A percentile compares a stretch with the other conserved stretches of the same genome.
These are phyloP conservation scores for Xylocopa sonorina DNA, from an alignment of 1,140 invertebrate genomes.

Conservation along the genomic window DNA sequence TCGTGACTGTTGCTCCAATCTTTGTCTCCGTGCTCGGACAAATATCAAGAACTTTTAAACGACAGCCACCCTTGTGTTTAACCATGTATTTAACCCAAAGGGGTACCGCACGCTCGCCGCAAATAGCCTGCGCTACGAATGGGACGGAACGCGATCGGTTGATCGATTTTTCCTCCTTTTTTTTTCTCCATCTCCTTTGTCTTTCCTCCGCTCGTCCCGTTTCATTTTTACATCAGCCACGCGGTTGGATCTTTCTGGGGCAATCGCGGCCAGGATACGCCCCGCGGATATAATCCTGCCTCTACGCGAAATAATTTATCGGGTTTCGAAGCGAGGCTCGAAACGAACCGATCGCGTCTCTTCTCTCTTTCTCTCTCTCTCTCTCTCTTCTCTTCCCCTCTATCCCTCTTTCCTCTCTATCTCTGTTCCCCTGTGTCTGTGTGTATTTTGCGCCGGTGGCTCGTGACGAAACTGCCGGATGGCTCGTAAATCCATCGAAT, in stretches of 20 bases:
- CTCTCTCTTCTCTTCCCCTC: too few relatives aligned
- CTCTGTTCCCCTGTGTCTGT: too few relatives aligned
- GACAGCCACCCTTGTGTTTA: too few relatives aligned
- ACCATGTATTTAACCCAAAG: too few relatives aligned
- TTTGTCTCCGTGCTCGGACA: too few relatives aligned
- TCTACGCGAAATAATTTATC: slow-evolving; percentile 35
- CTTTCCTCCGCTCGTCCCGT: not conserved
- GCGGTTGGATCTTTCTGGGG: not conserved
- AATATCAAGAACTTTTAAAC: too few relatives aligned
- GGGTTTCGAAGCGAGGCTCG: not conserved
- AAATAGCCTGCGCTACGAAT: not conserved
- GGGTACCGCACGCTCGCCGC: not conserved
- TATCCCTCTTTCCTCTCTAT: too few relatives aligned
- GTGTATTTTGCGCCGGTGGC: slow-evolving; percentile 56
- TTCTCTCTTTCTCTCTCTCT: too few relatives aligned
- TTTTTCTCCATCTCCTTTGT: not conserved
- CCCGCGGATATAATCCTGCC: slow-evolving; percentile 18
- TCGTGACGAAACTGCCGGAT: slow-evolving; percentile 54
- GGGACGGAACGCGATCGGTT: slow-evolving; percentile 4
- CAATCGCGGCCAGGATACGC: not conserved
- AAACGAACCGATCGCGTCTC: not conserved
- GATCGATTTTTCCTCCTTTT: not conserved
- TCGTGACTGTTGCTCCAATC: too few relatives aligned
- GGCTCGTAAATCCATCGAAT: slow-evolving; percentile 60
- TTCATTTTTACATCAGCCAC: not conserved